Evolutionary conservation across 2,797 vertebrate species (phyloP).

Genomic region (Leptoclinus maculatus): DNA sequence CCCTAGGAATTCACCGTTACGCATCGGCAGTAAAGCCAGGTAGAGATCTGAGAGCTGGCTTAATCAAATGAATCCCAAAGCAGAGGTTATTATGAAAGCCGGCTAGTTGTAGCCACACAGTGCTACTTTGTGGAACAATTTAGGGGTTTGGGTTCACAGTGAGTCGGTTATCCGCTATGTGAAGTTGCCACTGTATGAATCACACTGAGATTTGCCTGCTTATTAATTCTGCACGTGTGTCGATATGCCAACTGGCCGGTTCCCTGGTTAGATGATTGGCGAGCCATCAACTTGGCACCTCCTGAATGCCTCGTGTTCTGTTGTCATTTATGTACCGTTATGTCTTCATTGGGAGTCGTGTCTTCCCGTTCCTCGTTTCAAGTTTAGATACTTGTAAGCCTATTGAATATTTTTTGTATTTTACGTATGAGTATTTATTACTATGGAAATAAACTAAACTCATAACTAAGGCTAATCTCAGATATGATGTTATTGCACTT

Average conservation of each 20-base stretch:
- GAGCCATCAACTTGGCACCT: slow-evolving; percentile 46
- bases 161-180: slow-evolving; percentile 18
- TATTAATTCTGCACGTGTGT: slow-evolving; percentile 14
- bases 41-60: slow-evolving; percentile 38
- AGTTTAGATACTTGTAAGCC: slow-evolving; percentile 8
- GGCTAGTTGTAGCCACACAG: not conserved
- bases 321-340: slow-evolving; percentile 28
- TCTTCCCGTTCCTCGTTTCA: slow-evolving; percentile 16
- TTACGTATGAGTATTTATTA: not conserved
- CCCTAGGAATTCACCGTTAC: slow-evolving; percentile 45
- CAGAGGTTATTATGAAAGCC: slow-evolving; percentile 36
- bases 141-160: not conserved
- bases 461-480: slow-evolving; percentile 19
- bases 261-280: slow-evolving; percentile 34
- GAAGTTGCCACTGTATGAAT: slow-evolving; percentile 11
- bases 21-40: slow-evolving; percentile 36
- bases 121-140: slow-evolving; percentile 9
- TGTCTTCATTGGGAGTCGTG: slow-evolving; percentile 17
- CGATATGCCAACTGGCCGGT: slow-evolving; percentile 28
- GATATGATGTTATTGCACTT: slow-evolving; percentile 11
- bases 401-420: slow-evolving; percentile 9
- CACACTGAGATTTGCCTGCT: slow-evolving; percentile 21
- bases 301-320: slow-evolving; percentile 27
- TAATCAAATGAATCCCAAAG: slow-evolving; percentile 46
- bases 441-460: slow-evolving; percentile 16